Evolutionary conservation across 2,888 invertebrate species (phyloP).

Genomic region (Odontothrips loti): DNA sequence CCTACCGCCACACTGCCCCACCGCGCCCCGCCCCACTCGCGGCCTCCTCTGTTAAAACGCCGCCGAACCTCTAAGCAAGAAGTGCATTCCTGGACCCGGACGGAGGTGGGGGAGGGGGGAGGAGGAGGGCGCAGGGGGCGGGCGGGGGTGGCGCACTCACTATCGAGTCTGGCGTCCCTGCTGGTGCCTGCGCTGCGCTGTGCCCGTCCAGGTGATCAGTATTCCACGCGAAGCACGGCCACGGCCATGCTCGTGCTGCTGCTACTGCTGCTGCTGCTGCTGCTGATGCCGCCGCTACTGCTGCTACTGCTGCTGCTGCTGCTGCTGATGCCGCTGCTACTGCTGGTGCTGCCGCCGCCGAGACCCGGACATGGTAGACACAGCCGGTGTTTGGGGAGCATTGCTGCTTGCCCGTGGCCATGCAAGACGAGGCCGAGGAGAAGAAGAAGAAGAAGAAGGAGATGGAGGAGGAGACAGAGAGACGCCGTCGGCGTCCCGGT

Average conservation of each 20-base stretch:
- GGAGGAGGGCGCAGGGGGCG: background rate
- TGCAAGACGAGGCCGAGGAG: background rate
- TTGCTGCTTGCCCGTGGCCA: no score
- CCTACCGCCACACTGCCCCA: no score
- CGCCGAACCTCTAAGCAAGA: background rate
- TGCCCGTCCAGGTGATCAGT: constrained; percentile 17
- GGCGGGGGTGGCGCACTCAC: background rate
- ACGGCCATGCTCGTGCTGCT: background rate
- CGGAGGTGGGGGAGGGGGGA: background rate
- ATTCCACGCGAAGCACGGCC: background rate
- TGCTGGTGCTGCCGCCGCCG: no score
- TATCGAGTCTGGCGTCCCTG: no score
- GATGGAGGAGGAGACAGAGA: background rate
- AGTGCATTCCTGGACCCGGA: constrained; percentile 7
- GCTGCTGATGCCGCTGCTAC: no score
- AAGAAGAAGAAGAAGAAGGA: background rate
- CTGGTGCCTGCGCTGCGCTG: no score
- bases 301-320: no score
- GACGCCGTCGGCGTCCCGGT: background rate
- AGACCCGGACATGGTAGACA: no score
- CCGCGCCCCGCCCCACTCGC: no score
- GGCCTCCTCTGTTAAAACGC: background rate
- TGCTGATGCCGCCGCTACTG: no score
- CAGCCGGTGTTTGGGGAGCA: no score
- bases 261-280: no score